Conservation (phyloP, 2,797 vertebrate species). For the Phoeniculus purpureus region DNA sequence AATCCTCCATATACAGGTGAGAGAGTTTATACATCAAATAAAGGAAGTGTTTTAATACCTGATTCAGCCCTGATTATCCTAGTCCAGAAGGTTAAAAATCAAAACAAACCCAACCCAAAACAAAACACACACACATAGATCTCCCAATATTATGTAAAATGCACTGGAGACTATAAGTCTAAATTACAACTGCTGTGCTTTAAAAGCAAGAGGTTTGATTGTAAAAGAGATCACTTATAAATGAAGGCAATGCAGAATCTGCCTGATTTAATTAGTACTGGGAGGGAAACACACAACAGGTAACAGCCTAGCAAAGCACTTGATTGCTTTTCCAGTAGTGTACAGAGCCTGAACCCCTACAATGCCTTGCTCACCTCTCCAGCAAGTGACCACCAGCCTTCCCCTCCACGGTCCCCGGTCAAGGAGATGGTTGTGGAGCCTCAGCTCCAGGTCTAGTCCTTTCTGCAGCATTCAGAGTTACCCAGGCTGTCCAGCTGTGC, state of each 20-base stretch:
- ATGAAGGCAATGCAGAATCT: background rate
- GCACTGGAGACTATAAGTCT: background rate
- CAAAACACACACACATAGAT: background rate
- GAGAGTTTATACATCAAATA: background rate
- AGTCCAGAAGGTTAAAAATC: background rate
- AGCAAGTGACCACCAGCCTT: background rate
- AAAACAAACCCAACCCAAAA: background rate
- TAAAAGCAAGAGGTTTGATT: background rate
- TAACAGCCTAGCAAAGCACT: background rate
- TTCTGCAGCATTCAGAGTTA: background rate
- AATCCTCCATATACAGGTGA: background rate
- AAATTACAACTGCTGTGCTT: background rate
- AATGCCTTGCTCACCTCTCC: background rate
- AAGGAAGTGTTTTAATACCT: background rate
- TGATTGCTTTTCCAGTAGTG: background rate
- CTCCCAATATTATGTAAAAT: background rate
- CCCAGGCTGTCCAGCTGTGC: background rate
- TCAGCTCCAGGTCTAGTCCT: background rate
- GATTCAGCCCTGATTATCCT: background rate
- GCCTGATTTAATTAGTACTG: background rate
- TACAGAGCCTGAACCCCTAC: rapidly evolving
- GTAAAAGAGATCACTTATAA: background rate
- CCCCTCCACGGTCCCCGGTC: background rate
- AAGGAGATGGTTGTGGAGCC: background rate
- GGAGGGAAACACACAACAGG: background rate